Percentiles rank a stretch among this genome's conserved stretches.
Conservation (phyloP, 2,888 invertebrate species). For the Eugnorisma glareosa region DNA sequence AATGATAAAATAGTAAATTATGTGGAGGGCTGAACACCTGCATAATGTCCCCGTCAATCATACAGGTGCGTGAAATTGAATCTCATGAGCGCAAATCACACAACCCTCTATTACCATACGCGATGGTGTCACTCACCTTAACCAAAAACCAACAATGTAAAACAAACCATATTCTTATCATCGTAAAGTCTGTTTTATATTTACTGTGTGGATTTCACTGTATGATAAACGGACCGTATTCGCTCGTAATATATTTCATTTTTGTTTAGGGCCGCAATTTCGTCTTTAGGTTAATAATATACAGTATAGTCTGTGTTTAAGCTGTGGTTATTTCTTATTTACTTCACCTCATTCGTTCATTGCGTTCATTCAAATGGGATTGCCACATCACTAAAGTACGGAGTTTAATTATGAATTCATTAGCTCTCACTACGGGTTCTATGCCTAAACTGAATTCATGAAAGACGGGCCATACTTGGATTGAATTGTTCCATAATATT, state of each 20-base stretch:
- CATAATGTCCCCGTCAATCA: constrained; percentile 88
- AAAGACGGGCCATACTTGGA: constrained; percentile 10
- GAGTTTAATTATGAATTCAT: constrained; percentile 56
- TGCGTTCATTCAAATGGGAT: constrained; percentile 44
- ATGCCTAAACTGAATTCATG: constrained; percentile 25
- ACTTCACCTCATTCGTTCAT: constrained; percentile 57
- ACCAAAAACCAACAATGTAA: constrained; percentile 53
- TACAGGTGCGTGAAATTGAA: constrained; percentile 87
- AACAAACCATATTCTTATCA: constrained; percentile 63
- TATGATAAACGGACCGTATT: constrained; percentile 73
- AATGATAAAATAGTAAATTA: constrained; percentile 84
- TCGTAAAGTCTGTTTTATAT: constrained; percentile 63
- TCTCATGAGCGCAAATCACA: constrained; percentile 89
- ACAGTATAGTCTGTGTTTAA: constrained; percentile 60
- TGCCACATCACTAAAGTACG: constrained; percentile 44
- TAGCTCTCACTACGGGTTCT: constrained; percentile 14
- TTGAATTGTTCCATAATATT: background rate
- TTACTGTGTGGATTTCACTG: constrained; percentile 46
- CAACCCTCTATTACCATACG: constrained; percentile 81
- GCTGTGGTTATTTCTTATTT: constrained; percentile 63
- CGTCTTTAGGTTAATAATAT: constrained; percentile 68
- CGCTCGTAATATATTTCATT: constrained; percentile 73
- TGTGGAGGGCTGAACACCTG: constrained; percentile 80
- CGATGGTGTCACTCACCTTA: constrained; percentile 74
- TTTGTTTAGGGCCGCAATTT: constrained; percentile 70